Percentiles rank a stretch among this genome's conserved stretches.
These are phyloP conservation scores for Gulo gulo DNA, from an alignment of 2,113 vertebrate genomes.

Conservation along the genomic window DNA sequence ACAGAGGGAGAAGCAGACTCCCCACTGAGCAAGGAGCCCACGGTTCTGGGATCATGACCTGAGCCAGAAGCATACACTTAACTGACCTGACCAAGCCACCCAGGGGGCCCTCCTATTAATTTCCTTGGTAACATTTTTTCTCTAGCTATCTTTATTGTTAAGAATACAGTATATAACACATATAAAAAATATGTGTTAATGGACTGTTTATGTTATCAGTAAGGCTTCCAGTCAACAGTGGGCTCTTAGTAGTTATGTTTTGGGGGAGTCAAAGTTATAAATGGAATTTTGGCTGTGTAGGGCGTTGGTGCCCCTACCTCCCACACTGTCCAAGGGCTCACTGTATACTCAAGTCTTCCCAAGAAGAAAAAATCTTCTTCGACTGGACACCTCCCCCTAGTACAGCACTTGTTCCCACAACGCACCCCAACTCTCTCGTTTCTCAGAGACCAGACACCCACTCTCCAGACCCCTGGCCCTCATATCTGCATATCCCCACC, in stretches of 20 bases:
- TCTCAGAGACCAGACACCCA: background rate
- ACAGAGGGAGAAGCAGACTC: background rate
- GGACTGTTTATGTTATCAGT: background rate
- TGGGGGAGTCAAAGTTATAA: background rate
- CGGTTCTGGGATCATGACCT: background rate
- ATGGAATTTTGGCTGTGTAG: background rate
- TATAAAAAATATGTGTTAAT: background rate
- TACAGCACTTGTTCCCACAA: accelerated
- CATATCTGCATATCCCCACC: background rate
- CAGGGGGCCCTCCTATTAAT: background rate
- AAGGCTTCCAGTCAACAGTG: background rate
- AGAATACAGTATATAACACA: background rate
- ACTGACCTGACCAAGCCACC: background rate
- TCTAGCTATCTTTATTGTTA: background rate
- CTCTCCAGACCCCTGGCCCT: too few species aligned
- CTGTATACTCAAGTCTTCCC: background rate
- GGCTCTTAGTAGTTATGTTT: background rate
- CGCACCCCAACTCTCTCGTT: background rate
- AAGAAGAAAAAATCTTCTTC: background rate
- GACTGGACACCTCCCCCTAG: background rate
- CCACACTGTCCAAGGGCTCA: background rate
- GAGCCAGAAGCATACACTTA: background rate
- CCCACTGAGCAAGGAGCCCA: background rate
- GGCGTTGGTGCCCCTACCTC: background rate
- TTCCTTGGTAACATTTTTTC: background rate